Conservation (phyloP, 2,888 invertebrate species). For the Atherix ibis region DNA sequence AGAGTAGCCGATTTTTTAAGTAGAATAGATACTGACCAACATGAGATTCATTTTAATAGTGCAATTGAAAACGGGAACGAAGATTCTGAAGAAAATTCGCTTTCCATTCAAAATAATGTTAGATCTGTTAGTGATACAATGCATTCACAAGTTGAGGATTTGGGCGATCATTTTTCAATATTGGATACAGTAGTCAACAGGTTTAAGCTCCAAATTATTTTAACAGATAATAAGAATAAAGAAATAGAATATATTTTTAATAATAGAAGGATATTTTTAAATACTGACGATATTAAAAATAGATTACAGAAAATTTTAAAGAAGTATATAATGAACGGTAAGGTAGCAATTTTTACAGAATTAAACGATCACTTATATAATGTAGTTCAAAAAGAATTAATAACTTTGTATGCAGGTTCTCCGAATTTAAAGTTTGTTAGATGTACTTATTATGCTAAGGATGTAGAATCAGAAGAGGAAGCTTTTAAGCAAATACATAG, state of each 20-base stretch:
- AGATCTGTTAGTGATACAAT: neutral
- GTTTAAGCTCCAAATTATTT: conserved; percentile 2
- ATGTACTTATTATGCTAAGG: conserved; percentile 10
- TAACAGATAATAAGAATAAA: conserved; percentile 3
- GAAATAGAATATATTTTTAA: conserved; percentile 2
- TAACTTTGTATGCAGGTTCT: no score
- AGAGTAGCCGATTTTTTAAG: conserved; percentile 1
- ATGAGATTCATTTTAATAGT: neutral
- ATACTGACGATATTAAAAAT: conserved; percentile 1
- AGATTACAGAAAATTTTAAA: conserved; percentile 1
- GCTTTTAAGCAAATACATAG: conserved; percentile 7
- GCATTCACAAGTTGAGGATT: conserved; percentile 4
- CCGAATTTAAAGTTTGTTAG: conserved; percentile 7
- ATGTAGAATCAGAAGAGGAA: conserved; percentile 9
- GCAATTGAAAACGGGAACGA: neutral
- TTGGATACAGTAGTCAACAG: conserved; percentile 5
- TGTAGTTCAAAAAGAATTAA: conserved; percentile 3
- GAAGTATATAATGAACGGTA: conserved; percentile 5
- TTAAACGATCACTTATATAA: conserved; percentile 3
- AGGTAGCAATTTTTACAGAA: conserved; percentile 4
- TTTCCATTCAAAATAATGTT: neutral
- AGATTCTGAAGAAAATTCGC: neutral
- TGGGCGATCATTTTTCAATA: conserved; percentile 1
- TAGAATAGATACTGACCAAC: neutral
- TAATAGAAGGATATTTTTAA: conserved; percentile 4